phyloP scores from a whole-genome alignment of 2,113 vertebrate genomes.

The Tricholaema leucomelas region DNA sequence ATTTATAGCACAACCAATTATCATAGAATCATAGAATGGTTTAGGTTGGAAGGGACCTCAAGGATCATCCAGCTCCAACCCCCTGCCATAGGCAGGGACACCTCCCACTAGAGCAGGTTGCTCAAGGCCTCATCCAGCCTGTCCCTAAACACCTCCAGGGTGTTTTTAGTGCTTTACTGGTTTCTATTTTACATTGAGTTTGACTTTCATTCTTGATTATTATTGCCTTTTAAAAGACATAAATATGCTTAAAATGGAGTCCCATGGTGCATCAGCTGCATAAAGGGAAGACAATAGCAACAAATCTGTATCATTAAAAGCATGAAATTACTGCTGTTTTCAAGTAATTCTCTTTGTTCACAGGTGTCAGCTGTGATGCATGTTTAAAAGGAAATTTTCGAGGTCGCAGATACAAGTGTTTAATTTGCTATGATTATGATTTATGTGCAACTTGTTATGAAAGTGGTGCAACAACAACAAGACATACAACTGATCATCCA shows the following conservation, averaged over 20 bases:
- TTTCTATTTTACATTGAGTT: not conserved
- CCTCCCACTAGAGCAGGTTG: too few relatives aligned
- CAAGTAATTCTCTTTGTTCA: not conserved
- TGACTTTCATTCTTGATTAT: not conserved
- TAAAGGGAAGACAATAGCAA: not conserved
- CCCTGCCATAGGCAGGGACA: too few relatives aligned
- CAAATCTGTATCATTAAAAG: not conserved
- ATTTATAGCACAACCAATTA: not conserved
- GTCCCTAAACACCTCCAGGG: too few relatives aligned
- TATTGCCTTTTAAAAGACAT: not conserved
- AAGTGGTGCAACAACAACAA: slow-evolving; percentile 96
- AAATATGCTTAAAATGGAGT: not conserved
- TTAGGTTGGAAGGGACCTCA: too few relatives aligned
- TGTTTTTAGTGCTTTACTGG: not conserved
- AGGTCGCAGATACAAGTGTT: slow-evolving; percentile 97
- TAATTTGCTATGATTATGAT: slow-evolving; percentile 99
- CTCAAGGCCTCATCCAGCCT: too few relatives aligned
- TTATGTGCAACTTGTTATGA: slow-evolving; percentile 99
- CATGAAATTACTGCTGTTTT: not conserved
- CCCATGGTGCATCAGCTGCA: not conserved
- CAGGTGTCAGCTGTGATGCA: slow-evolving; percentile 40
- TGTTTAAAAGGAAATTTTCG: slow-evolving; percentile 99
- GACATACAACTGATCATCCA: slow-evolving; percentile 98
- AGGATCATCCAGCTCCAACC: too few relatives aligned
- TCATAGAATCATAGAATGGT: too few relatives aligned